Evolutionary conservation across 1,140 invertebrate species (phyloP), one percentile per base, ranked within the genome.

Genomic region (Aphis craccivora): DNA sequence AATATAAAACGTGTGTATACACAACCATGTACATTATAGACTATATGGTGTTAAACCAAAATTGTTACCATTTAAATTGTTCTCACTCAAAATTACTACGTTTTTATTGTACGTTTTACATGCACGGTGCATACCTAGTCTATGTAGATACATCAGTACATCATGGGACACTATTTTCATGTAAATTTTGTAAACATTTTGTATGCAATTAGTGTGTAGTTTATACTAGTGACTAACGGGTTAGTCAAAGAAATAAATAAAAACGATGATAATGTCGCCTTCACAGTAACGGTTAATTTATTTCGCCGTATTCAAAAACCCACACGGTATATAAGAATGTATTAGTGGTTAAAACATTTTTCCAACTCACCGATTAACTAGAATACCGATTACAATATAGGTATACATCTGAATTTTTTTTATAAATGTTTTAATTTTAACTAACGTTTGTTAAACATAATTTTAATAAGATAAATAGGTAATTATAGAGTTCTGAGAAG

Each of bases 271-370:
- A 11, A 48, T 86, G 43, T 86, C 43, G 23, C 84, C 40, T 86
- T 45, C 43, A 86, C 30, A 25, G 43, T 86, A 86, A 86, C 84
- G 84, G 84, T 86, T 86, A 40, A 86, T 86, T 86, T 45, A n/a
- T 86, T 86, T 86, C 23, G 14, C 43, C 84, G 84, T 45, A 48
- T 86, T 86, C 84, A 18, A 45, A 45, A 45, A 86, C 84, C 84
- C 43, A 45, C 43, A 86, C 84, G 40, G 11, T 43, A 43, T 43
- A 43, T 14, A 86, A 86, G 84, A 86, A 86, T 45, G 43, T 86
- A 86, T 86, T 86, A 48, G 40, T 86, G 84, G 84, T 86, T 86
- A 86, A 30, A 86, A 86, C 43, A 30, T 76, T 86, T 86, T 86
- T 86, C 40, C 84, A 23, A 86, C 25, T 48, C 84, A 86, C 40